Percentiles rank a stretch among this genome's conserved stretches.
These are phyloP conservation scores for Gadus macrocephalus DNA, from an alignment of 2,113 vertebrate species.

Conservation along the genomic window DNA sequence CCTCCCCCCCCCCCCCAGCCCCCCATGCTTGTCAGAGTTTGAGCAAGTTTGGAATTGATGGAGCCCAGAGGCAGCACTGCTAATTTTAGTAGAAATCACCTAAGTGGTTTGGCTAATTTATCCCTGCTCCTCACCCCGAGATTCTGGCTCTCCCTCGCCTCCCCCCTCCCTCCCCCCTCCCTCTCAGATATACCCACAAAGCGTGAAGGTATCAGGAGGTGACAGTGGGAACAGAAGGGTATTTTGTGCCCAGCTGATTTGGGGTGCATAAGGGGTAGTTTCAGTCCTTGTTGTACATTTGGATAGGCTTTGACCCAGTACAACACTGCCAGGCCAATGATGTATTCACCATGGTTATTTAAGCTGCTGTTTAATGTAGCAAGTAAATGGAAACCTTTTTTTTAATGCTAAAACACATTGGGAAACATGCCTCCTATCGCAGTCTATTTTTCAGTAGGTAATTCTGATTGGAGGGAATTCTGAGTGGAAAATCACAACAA, in stretches of 20 bases:
- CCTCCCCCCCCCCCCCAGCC: constrained; percentile 10
- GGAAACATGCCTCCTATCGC: too few species aligned
- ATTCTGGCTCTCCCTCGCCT: constrained; percentile 49
- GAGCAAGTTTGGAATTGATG: constrained; percentile 70
- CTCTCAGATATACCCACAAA: constrained; percentile 65
- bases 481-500: too few species aligned
- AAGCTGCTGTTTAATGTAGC: too few species aligned
- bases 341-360: too few species aligned
- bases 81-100: constrained; percentile 78
- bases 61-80: constrained; percentile 69
- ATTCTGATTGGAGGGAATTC: too few species aligned
- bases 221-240: constrained; percentile 73
- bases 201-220: constrained; percentile 70
- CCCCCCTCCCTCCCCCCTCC: constrained; percentile 36
- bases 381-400: too few species aligned
- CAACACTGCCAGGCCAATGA: too few species aligned
- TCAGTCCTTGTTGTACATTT: constrained; percentile 40
- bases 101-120: constrained; percentile 78
- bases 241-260: constrained; percentile 75
- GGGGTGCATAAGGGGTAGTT: constrained; percentile 55
- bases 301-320: too few species aligned
- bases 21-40: constrained; percentile 71
- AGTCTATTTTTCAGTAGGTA: too few species aligned
- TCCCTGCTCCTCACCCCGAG: constrained; percentile 66
- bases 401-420: too few species aligned